Evolutionary conservation across 2,888 invertebrate genomes (phyloP).

Genomic region (Acrocyrtus sp.): DNA sequence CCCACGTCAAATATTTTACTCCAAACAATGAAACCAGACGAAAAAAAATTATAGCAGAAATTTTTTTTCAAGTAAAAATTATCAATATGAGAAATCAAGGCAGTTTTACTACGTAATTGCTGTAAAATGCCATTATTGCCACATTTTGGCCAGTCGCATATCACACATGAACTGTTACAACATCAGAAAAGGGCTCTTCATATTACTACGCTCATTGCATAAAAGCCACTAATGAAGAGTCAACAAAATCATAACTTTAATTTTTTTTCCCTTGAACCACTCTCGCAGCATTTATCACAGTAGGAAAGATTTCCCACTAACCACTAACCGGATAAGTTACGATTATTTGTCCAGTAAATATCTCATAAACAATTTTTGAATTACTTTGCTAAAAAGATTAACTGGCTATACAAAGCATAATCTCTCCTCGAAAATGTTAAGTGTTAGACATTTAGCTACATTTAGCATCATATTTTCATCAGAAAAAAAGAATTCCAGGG

Average conservation of each 20-base stretch:
- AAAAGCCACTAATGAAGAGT: too few relatives aligned
- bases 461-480: neutral
- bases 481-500: slow-evolving; percentile 32
- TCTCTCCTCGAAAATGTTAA: neutral
- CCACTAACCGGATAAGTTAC: slow-evolving; percentile 5
- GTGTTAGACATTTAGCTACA: neutral
- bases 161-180: too few relatives aligned
- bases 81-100: too few relatives aligned
- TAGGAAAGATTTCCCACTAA: neutral
- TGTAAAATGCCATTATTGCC: too few relatives aligned
- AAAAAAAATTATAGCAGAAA: too few relatives aligned
- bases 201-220: too few relatives aligned
- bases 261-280: neutral
- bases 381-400: slow-evolving; percentile 38
- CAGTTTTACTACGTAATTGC: too few relatives aligned
- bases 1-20: slow-evolving; percentile 38
- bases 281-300: neutral
- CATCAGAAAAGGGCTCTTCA: too few relatives aligned
- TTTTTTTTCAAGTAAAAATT: too few relatives aligned
- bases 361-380: slow-evolving; percentile 36
- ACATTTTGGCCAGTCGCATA: too few relatives aligned
- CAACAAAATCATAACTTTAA: slow-evolving; percentile 40
- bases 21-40: too few relatives aligned
- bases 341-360: slow-evolving; percentile 32
- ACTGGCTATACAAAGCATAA: slow-evolving; percentile 14